These are phyloP conservation scores for Acropternis orthonyx DNA, from an alignment of 2,797 vertebrate species.

Conservation along the genomic window DNA sequence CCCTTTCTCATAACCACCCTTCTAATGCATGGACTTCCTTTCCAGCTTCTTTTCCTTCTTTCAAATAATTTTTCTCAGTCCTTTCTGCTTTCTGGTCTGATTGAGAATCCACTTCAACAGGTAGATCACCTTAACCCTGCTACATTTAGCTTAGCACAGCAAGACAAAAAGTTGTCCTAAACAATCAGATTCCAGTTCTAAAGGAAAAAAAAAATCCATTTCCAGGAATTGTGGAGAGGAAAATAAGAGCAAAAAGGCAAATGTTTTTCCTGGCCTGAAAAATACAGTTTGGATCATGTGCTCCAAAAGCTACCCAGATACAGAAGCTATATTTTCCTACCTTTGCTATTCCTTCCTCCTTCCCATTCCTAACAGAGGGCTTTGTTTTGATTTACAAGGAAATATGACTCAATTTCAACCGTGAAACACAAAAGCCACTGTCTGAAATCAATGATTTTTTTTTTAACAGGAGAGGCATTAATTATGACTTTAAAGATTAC, in stretches of 20 bases:
- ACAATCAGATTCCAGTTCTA: neutral
- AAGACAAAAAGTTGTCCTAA: neutral
- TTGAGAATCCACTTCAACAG: neutral
- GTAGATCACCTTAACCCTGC: neutral
- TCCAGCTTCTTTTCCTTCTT: neutral
- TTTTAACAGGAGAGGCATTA: neutral
- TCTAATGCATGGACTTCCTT: neutral
- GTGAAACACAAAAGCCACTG: neutral
- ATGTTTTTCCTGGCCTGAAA: conserved; percentile 11
- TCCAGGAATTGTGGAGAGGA: neutral
- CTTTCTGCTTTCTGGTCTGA: neutral
- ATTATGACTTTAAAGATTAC: neutral
- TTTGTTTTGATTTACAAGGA: conserved; percentile 22
- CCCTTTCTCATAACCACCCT: neutral
- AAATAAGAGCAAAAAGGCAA: conserved; percentile 3
- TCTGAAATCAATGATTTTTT: neutral
- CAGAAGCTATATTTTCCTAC: neutral
- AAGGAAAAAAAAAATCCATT: neutral
- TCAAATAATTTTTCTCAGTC: neutral
- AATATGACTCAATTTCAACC: neutral
- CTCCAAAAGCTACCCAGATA: neutral
- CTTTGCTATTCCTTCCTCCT: neutral
- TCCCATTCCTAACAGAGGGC: neutral
- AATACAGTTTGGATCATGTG: neutral
- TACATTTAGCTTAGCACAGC: neutral